These are phyloP conservation scores for Octomys mimax DNA, from an alignment of 2,797 vertebrate species.

Conservation along the genomic window DNA sequence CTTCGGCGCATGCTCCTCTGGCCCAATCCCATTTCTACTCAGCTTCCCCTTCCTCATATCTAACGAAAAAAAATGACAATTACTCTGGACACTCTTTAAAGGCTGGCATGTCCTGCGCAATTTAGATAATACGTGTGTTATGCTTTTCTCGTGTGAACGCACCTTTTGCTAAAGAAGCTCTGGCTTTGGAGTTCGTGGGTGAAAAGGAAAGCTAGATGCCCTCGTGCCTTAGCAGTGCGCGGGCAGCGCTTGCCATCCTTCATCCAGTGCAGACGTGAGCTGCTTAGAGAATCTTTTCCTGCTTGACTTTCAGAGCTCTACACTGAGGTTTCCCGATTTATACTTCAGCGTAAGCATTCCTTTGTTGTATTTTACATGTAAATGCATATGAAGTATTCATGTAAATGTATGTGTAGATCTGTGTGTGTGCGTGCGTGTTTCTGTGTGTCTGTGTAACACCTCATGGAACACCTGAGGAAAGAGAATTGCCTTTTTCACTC, in stretches of 20 bases:
- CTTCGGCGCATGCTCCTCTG: background rate
- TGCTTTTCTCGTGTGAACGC: background rate
- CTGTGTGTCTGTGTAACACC: background rate
- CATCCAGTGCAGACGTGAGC: background rate
- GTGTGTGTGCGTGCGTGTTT: background rate
- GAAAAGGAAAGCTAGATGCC: background rate
- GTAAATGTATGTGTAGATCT: background rate
- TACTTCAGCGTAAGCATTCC: background rate
- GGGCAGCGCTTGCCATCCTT: background rate
- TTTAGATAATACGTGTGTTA: background rate
- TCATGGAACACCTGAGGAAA: background rate
- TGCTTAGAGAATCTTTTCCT: background rate
- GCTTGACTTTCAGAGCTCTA: background rate
- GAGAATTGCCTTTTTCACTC: background rate
- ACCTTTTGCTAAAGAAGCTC: background rate
- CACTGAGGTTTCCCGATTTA: background rate
- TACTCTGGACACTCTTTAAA: background rate
- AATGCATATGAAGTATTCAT: background rate
- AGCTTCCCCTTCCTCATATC: background rate
- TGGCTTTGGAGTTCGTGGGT: too few species aligned
- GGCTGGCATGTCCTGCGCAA: background rate
- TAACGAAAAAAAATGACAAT: background rate
- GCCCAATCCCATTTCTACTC: background rate
- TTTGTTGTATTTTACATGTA: background rate
- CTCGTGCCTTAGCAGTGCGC: background rate